A percentile compares a stretch with the other conserved stretches of the same genome.
These are phyloP conservation scores for Neuroscelio doddi DNA, from an alignment of 2,888 invertebrate species.

Conservation along the genomic window DNA sequence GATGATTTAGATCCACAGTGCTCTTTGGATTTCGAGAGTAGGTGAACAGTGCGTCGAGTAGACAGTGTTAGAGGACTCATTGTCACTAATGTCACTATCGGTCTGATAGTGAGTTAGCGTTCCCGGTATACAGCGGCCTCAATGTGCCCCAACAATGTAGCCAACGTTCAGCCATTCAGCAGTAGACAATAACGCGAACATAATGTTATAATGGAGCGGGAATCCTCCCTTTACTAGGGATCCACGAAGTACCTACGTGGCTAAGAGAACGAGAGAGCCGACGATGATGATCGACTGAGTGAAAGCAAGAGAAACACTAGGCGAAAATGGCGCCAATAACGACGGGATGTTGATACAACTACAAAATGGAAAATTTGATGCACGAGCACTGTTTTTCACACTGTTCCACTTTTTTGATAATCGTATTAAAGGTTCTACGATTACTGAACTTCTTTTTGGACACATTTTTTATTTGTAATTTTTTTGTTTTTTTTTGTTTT, in stretches of 20 bases:
- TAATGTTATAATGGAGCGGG: conserved; percentile 70
- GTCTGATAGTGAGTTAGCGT: conserved; percentile 68
- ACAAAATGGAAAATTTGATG: too few species aligned
- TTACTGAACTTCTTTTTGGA: too few species aligned
- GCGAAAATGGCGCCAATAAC: conserved; percentile 8
- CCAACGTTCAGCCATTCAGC: conserved; percentile 70
- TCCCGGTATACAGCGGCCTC: conserved; percentile 65
- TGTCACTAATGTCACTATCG: conserved; percentile 62
- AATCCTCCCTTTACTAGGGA: conserved; percentile 51
- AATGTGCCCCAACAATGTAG: conserved; percentile 69
- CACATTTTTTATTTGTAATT: too few species aligned
- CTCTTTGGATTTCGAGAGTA: conserved; percentile 40
- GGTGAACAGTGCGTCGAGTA: conserved; percentile 40
- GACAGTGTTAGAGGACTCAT: conserved; percentile 46
- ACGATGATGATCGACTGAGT: conserved; percentile 9
- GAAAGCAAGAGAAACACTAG: not conserved
- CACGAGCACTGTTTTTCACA: too few species aligned
- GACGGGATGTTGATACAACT: not conserved
- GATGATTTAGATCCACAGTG: conserved; percentile 42
- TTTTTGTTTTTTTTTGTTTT: too few species aligned
- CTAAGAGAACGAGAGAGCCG: conserved; percentile 24
- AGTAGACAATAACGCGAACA: conserved; percentile 68
- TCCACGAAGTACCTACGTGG: conserved; percentile 29
- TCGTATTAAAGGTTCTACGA: too few species aligned
- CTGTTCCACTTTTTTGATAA: too few species aligned